Conservation (phyloP, 2,797 vertebrate genomes). For the Coreius guichenoti region DNA sequence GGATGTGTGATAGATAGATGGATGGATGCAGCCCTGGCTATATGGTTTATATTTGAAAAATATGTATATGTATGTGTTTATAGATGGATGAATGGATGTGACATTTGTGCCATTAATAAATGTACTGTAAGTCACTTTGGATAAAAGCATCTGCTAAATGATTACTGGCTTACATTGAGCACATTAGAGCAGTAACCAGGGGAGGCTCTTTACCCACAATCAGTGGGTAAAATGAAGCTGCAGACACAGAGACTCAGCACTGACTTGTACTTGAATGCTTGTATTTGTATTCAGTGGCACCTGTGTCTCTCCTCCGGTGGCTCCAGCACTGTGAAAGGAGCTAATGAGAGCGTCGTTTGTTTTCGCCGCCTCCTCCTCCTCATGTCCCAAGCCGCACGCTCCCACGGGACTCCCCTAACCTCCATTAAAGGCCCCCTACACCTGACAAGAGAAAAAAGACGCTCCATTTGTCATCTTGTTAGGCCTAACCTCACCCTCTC, state of each 20-base stretch:
- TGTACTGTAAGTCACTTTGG: not conserved
- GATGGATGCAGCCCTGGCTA: no score
- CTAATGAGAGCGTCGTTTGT: slow-evolving; percentile 60
- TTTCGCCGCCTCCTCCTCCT: slow-evolving; percentile 39
- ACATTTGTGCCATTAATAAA: not conserved
- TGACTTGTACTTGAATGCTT: slow-evolving; percentile 13
- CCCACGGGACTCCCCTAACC: slow-evolving; percentile 47
- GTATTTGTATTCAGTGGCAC: slow-evolving; percentile 55
- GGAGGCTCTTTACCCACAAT: slow-evolving; percentile 18
- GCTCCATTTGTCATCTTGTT: slow-evolving; percentile 63
- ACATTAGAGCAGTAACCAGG: not conserved
- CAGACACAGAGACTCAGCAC: slow-evolving; percentile 7
- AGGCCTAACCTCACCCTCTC: slow-evolving; percentile 55
- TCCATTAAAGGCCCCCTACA: slow-evolving; percentile 51
- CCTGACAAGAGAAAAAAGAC: slow-evolving; percentile 52
- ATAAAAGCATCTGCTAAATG: not conserved
- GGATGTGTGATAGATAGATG: no score
- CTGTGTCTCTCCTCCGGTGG: slow-evolving; percentile 54
- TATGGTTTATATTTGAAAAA: no score
- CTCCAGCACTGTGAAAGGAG: slow-evolving; percentile 36
- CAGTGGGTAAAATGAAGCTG: slow-evolving; percentile 22
- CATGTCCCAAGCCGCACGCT: slow-evolving; percentile 33
- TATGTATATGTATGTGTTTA: no score
- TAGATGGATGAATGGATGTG: no score
- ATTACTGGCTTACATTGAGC: not conserved